Evolutionary conservation across 2,113 vertebrate species (phyloP).

Genomic region (Lampris megalopsis): DNA sequence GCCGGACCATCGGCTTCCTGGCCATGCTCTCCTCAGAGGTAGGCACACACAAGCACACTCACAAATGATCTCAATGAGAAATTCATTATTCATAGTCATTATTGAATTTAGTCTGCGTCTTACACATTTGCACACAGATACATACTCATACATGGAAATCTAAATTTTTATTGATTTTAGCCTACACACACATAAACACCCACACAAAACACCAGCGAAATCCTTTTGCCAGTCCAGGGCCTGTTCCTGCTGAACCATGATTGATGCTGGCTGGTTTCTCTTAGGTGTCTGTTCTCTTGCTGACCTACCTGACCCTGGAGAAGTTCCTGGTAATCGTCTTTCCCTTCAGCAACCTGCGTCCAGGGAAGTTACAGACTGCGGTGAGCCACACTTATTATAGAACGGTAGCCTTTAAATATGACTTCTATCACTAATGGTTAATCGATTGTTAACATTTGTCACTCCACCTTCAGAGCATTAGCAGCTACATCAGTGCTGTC

Average conservation of each 20-base stretch:
- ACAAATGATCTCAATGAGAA: too few relatives aligned
- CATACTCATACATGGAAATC: background rate
- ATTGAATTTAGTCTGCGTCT: too few relatives aligned
- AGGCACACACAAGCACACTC: background rate
- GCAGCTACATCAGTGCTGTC: too few relatives aligned
- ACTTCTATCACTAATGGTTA: too few relatives aligned
- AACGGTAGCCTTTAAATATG: background rate
- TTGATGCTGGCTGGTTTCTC: background rate
- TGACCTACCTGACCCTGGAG: conserved; percentile 88
- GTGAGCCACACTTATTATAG: conserved; percentile 33
- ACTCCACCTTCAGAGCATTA: too few relatives aligned
- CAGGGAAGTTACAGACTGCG: conserved; percentile 81
- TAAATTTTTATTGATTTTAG: background rate
- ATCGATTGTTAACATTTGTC: background rate
- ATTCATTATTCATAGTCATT: too few relatives aligned
- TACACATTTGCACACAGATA: background rate
- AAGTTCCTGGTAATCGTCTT: conserved; percentile 89
- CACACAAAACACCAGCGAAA: background rate
- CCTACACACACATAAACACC: background rate
- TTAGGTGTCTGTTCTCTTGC: conserved; percentile 84
- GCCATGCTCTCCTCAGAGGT: conserved; percentile 89
- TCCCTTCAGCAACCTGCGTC: conserved; percentile 85
- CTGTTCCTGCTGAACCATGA: background rate
- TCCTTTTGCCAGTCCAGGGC: background rate
- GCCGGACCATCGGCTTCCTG: conserved; percentile 84